phyloP scores from a whole-genome alignment of 1,140 invertebrate species.

The Cylas formicarius region DNA sequence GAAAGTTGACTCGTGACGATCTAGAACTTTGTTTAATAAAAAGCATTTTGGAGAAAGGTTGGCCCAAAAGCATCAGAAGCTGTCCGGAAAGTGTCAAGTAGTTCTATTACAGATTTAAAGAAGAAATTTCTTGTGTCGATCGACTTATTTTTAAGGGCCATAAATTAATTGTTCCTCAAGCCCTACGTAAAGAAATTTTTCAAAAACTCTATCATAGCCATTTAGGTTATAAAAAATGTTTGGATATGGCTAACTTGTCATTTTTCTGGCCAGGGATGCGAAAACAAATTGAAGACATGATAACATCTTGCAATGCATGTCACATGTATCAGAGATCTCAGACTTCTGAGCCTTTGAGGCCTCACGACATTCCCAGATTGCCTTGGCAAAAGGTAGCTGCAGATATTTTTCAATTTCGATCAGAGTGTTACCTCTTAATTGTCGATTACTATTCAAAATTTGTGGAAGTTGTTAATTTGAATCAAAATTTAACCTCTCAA shows the following conservation, averaged over 20 bases:
- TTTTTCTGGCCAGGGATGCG: slow-evolving; percentile 34
- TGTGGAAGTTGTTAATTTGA: slow-evolving; percentile 25
- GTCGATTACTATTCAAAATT: slow-evolving; percentile 39
- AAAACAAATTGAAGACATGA: slow-evolving; percentile 41
- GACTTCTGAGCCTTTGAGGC: slow-evolving; percentile 30
- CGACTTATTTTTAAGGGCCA: slow-evolving; percentile 33
- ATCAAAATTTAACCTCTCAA: neutral
- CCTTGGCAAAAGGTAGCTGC: slow-evolving; percentile 34
- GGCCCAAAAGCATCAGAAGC: slow-evolving; percentile 37
- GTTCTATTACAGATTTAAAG: slow-evolving; percentile 16
- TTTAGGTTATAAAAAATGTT: slow-evolving; percentile 40
- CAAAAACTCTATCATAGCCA: too few species aligned
- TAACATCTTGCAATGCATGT: slow-evolving; percentile 41
- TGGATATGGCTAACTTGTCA: slow-evolving; percentile 7
- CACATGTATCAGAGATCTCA: slow-evolving; percentile 29
- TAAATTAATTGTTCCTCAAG: slow-evolving; percentile 36
- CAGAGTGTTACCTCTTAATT: slow-evolving; percentile 35
- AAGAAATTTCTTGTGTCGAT: slow-evolving; percentile 28
- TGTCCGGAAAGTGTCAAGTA: slow-evolving; percentile 17
- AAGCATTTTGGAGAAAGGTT: slow-evolving; percentile 34
- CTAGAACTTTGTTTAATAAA: slow-evolving; percentile 25
- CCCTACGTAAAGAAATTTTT: slow-evolving; percentile 30
- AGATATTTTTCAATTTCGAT: slow-evolving; percentile 34
- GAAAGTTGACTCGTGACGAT: slow-evolving; percentile 30
- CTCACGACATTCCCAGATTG: slow-evolving; percentile 30